phyloP scores from a whole-genome alignment of 2,113 vertebrate species.

The Sterna hirundo region DNA sequence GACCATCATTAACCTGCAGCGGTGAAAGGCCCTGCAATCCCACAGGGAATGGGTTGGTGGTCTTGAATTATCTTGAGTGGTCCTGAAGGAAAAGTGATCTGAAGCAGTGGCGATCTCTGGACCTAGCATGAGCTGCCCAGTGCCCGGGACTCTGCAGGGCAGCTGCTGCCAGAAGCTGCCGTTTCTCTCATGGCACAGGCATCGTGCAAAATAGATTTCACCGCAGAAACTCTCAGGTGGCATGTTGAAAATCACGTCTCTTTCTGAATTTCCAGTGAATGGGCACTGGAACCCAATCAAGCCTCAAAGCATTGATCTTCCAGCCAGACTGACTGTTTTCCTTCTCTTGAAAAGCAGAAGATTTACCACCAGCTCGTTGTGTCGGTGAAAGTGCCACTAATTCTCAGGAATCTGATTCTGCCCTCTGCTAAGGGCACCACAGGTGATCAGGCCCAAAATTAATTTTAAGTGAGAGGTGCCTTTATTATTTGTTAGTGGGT shows the following conservation, averaged over 20 bases:
- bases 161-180: neutral
- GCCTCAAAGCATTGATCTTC: neutral
- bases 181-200: neutral
- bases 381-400: neutral
- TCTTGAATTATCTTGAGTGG: neutral
- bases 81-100: neutral
- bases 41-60: accelerated
- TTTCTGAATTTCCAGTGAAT: neutral
- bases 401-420: neutral
- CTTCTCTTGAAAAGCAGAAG: neutral
- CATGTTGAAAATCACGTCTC: neutral
- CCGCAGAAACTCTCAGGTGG: neutral
- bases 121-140: neutral
- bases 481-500: neutral
- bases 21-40: neutral
- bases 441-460: neutral
- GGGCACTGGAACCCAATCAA: neutral
- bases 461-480: accelerated
- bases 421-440: neutral
- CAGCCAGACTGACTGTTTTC: neutral
- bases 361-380: neutral
- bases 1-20: neutral
- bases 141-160: neutral
- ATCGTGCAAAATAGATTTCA: neutral
- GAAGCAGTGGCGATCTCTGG: neutral